Base-by-base conservation (phyloP, 2,888 invertebrate genomes). In the Drosophila hamatofila region DNA sequence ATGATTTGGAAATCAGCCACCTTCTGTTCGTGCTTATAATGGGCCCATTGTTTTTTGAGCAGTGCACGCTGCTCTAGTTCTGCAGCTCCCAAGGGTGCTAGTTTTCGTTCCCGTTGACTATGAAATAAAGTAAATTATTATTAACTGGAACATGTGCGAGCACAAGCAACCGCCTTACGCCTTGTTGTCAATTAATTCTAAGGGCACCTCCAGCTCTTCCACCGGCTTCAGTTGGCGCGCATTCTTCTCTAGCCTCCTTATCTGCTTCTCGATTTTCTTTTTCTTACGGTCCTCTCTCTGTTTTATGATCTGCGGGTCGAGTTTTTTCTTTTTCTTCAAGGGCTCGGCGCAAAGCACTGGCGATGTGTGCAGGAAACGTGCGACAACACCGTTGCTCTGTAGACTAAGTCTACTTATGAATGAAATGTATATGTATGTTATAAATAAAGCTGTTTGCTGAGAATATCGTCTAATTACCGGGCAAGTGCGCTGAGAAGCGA, bases 141-240 rank as follows among this genome's bases (percentile, higher is more conserved):
- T 6, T 7, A 0, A 12, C 12, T 11, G 5, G 3, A 14, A 18
- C 14, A 25, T 8, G 16, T 25, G 27, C 1, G 1, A 5, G 7
- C 16, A 16, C 16, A n/a, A 14, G 11, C 6, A 35, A 21, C 3
- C n/a, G 37, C 48, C 83, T 69, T 62, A 91, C 91, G 71, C 76
- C 44, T 87, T 90, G 30, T 90, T 81, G 60, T 91, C 91, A 30
- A 91, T 71, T 4, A 98, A 90, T 64, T 94, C 93, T 23, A 95
- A 85, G 0, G 97, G 95, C 11, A 96, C 94, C 92, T 98, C 97
- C 75, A 96, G 92, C 93, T 99, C 99, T 63, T 96, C 96, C 46
- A 99, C 94, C 0, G 99, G 98, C 92, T 99, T 99, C 55, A 98
- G 92, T 91, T 97, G 97, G 37, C 95, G 94, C 0, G 96, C 95